phyloP scores from a whole-genome alignment of 2,888 invertebrate species.

The Himalopsyche japonica region DNA sequence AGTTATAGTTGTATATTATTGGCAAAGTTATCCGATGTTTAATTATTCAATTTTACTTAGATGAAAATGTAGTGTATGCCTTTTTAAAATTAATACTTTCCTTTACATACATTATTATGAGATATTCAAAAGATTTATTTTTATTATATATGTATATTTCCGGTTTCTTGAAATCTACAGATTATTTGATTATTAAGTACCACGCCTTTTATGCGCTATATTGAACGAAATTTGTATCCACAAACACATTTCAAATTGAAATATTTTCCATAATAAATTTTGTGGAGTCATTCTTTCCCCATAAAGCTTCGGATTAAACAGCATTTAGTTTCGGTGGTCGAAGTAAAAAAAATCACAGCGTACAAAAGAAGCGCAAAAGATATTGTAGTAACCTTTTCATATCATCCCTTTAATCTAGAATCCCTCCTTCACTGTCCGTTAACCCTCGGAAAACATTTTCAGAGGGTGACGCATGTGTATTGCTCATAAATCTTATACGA shows the following conservation, averaged over 20 bases:
- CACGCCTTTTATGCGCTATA: background rate
- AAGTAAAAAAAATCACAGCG: slow-evolving; percentile 30
- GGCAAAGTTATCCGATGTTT: too few species aligned
- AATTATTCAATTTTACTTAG: too few species aligned
- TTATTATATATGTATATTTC: too few species aligned
- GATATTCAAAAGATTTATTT: too few species aligned
- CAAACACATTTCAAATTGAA: slow-evolving; percentile 2
- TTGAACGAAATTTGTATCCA: background rate
- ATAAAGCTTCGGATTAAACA: slow-evolving; percentile 36
- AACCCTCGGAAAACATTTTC: background rate
- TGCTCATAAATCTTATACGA: background rate
- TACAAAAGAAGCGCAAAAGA: slow-evolving; percentile 34
- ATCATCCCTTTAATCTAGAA: slow-evolving; percentile 26
- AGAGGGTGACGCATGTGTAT: background rate
- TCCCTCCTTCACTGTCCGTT: slow-evolving; percentile 9
- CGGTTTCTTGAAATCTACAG: too few species aligned
- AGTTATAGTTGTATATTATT: too few species aligned
- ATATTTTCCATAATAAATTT: slow-evolving; percentile 34
- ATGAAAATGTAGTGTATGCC: too few species aligned
- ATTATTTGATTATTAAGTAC: background rate
- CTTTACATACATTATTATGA: too few species aligned
- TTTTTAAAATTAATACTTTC: too few species aligned
- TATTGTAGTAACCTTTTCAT: slow-evolving; percentile 31
- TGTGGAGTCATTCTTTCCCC: slow-evolving; percentile 35
- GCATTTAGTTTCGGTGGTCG: slow-evolving; percentile 31